Conservation (phyloP, 2,797 vertebrate genomes). For the Sebastes vulpes region DNA sequence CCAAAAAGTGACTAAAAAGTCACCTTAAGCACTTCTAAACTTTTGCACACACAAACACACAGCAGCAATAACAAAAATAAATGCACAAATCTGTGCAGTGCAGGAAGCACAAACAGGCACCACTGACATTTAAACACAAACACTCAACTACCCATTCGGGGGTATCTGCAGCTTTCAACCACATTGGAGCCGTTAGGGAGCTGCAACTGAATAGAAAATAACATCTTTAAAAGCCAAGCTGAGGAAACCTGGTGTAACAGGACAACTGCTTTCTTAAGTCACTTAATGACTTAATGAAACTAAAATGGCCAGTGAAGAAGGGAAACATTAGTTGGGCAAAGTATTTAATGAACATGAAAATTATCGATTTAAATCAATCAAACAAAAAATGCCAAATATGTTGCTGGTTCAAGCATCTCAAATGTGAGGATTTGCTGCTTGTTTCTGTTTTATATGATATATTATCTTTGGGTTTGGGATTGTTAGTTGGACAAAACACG, state of each 20-base stretch:
- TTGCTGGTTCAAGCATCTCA: background rate
- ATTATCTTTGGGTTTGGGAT: background rate
- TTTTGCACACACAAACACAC: background rate
- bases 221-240: background rate
- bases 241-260: background rate
- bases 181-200: background rate
- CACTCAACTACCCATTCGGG: background rate
- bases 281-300: background rate
- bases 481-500: background rate
- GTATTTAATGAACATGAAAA: background rate
- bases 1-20: conserved; percentile 3
- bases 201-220: background rate
- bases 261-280: background rate
- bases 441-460: background rate
- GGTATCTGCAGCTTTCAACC: background rate
- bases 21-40: background rate
- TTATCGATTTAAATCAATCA: background rate
- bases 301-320: background rate
- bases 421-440: background rate
- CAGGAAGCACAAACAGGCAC: background rate
- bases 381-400: background rate
- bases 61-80: background rate
- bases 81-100: background rate
- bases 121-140: background rate
- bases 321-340: background rate